Percentiles rank a stretch among this genome's conserved stretches.
Evolutionary conservation across 2,797 vertebrate species (phyloP).

Genomic region (Notolabrus celidotus): DNA sequence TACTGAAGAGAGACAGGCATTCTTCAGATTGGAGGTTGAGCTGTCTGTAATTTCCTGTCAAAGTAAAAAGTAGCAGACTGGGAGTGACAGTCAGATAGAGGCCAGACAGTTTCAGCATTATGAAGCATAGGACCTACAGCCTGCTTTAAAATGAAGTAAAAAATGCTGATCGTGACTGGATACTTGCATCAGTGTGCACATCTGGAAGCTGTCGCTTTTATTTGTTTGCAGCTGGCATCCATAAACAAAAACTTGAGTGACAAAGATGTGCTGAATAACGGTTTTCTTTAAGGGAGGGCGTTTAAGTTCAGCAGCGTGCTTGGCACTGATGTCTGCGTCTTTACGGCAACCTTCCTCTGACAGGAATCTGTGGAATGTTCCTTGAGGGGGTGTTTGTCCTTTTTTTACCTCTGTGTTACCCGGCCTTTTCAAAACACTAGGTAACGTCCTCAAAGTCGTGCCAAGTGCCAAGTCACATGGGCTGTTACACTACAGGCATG

Average conservation of each 20-base stretch:
- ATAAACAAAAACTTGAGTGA: not conserved
- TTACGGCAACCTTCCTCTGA: constrained; percentile 15
- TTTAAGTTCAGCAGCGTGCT: constrained; percentile 3
- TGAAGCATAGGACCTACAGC: not conserved
- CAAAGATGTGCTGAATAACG: not conserved
- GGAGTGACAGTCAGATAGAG: not conserved
- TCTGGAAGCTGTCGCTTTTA: not conserved
- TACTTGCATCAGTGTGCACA: not conserved
- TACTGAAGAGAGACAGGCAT: not conserved
- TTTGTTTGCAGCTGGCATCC: not conserved
- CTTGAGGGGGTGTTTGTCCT: constrained; percentile 6
- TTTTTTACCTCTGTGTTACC: constrained; percentile 1
- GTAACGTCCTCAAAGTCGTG: not conserved
- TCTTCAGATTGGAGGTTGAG: not conserved
- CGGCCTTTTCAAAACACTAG: constrained; percentile 1
- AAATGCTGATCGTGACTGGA: not conserved
- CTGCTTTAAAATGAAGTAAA: no score
- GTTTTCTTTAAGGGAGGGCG: no score
- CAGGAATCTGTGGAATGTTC: constrained; percentile 75
- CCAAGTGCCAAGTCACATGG: constrained; percentile 27
- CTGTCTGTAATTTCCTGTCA: not conserved
- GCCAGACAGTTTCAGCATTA: not conserved
- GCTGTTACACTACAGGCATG: not conserved
- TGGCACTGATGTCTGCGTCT: constrained; percentile 12
- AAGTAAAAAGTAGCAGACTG: not conserved